Percentiles rank a stretch among this genome's conserved stretches.
These are phyloP conservation scores for Hippoglossus hippoglossus DNA, from an alignment of 2,797 vertebrate species.

Conservation along the genomic window DNA sequence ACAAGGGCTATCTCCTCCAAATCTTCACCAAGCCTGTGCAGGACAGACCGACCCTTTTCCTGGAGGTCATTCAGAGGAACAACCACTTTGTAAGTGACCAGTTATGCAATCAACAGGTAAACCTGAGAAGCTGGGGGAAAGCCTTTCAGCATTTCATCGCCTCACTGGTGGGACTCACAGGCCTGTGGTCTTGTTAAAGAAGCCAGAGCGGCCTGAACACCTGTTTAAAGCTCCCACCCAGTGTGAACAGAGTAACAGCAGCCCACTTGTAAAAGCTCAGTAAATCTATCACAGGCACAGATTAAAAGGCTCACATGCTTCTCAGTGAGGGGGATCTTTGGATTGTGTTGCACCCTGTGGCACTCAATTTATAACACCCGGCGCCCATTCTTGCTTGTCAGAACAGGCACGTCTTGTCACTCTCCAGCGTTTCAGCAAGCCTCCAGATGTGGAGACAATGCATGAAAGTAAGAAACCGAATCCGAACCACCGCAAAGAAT, in stretches of 20 bases:
- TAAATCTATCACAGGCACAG: slow-evolving; percentile 78
- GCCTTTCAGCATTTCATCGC: neutral
- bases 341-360: slow-evolving; percentile 76
- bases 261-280: slow-evolving; percentile 73
- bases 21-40: slow-evolving; percentile 90
- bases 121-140: neutral
- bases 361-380: slow-evolving; percentile 59
- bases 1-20: slow-evolving; percentile 89
- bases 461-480: slow-evolving; percentile 71
- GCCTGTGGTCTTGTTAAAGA: slow-evolving; percentile 41
- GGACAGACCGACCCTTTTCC: slow-evolving; percentile 88
- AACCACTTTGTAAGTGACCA: slow-evolving; percentile 85
- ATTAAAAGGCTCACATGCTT: slow-evolving; percentile 73
- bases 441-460: slow-evolving; percentile 72
- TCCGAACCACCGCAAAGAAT: slow-evolving; percentile 67
- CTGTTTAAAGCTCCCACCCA: slow-evolving; percentile 77
- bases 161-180: slow-evolving; percentile 18
- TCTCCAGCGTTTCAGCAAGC: slow-evolving; percentile 50
- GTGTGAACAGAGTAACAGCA: slow-evolving; percentile 49
- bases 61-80: slow-evolving; percentile 88
- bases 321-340: slow-evolving; percentile 64
- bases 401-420: slow-evolving; percentile 73
- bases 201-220: slow-evolving; percentile 56
- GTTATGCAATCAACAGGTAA: neutral
- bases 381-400: slow-evolving; percentile 67